These are phyloP conservation scores for Augiades crinisus DNA, from an alignment of 2,888 invertebrate species.

Conservation along the genomic window DNA sequence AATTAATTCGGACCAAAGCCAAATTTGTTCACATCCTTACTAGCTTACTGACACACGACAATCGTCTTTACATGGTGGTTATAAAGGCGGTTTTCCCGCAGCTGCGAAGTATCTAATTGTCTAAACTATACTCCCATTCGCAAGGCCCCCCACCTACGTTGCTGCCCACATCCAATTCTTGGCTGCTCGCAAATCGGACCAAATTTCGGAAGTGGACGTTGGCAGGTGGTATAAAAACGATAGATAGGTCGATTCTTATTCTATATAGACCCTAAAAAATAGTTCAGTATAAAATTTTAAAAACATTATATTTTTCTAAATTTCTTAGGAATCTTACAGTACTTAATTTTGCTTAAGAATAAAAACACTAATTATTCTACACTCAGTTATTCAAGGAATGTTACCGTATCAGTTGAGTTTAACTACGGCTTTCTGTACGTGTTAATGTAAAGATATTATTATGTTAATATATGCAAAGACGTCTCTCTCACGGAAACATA, in stretches of 20 bases:
- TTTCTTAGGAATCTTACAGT: too few species aligned
- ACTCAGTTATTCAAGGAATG: too few species aligned
- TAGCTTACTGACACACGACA: conserved; percentile 40
- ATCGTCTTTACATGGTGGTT: conserved; percentile 50
- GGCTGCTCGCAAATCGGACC: conserved; percentile 58
- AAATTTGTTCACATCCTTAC: conserved; percentile 58
- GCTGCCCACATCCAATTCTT: conserved; percentile 76
- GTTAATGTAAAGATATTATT: not conserved
- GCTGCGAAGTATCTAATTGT: conserved; percentile 46
- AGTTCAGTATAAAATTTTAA: too few species aligned
- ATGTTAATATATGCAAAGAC: conserved; percentile 1
- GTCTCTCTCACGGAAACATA: conserved; percentile 1
- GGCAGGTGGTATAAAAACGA: not conserved
- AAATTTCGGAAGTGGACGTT: conserved; percentile 40
- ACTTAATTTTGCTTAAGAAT: too few species aligned
- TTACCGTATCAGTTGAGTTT: too few species aligned
- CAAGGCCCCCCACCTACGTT: conserved; percentile 74
- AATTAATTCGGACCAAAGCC: conserved; percentile 73
- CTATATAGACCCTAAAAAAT: too few species aligned
- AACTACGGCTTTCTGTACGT: conserved; percentile 2
- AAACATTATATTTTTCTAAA: too few species aligned
- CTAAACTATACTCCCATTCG: conserved; percentile 63
- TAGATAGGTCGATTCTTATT: too few species aligned
- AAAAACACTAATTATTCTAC: too few species aligned
- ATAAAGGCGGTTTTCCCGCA: conserved; percentile 53